These are phyloP conservation scores for Onchidella celtica DNA, from an alignment of 2,888 invertebrate species.

Conservation along the genomic window DNA sequence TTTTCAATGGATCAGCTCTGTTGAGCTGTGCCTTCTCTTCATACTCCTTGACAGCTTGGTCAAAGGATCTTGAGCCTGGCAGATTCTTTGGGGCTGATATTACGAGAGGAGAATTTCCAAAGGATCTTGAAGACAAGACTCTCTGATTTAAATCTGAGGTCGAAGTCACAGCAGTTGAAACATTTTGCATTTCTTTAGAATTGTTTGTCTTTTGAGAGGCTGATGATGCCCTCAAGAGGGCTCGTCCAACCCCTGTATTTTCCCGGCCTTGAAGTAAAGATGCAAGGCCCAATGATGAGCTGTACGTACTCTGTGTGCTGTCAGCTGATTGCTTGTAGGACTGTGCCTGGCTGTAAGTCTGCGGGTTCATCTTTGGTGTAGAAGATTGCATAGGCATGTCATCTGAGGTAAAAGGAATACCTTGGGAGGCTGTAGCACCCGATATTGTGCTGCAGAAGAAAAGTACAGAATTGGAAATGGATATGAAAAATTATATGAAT, in stretches of 20 bases:
- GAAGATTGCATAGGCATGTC: conserved; percentile 4
- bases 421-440: too few species aligned
- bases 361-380: neutral
- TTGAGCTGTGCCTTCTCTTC: neutral
- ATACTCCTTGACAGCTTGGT: conserved; percentile 30
- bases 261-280: conserved; percentile 90
- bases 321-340: neutral
- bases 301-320: conserved; percentile 84
- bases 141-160: conserved; percentile 37
- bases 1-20: conserved; percentile 4
- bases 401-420: too few species aligned
- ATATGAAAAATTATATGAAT: neutral
- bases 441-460: neutral
- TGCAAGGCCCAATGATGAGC: conserved; percentile 87
- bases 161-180: conserved; percentile 43
- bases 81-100: neutral
- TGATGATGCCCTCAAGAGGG: conserved; percentile 19
- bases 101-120: neutral
- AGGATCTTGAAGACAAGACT: conserved; percentile 2
- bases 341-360: neutral
- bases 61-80: conserved; percentile 43
- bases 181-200: neutral
- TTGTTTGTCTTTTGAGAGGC: conserved; percentile 25
- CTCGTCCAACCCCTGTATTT: conserved; percentile 77
- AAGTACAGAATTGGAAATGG: neutral